Evolutionary conservation across 2,888 invertebrate species (phyloP).

Genomic region (Reticulitermes lucifugus): DNA sequence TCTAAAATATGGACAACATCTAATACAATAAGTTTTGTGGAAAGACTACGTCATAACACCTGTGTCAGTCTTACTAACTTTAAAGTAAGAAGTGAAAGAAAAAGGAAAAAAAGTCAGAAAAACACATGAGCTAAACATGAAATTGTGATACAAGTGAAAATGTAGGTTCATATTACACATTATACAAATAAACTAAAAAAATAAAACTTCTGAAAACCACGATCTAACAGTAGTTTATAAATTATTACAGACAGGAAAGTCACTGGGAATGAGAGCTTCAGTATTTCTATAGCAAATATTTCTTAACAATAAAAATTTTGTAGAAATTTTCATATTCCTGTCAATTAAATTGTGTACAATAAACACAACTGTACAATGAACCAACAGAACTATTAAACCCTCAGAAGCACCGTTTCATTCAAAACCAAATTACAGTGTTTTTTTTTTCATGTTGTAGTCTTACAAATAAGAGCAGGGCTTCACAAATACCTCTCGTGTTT

Average conservation of each 20-base stretch:
- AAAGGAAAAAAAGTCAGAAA: neutral
- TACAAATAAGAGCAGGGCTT: neutral
- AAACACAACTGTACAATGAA: too few species aligned
- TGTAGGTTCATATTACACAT: neutral
- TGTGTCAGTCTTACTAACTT: neutral
- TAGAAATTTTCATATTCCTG: neutral
- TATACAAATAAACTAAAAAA: neutral
- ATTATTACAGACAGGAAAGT: neutral
- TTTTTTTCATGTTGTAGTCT: neutral
- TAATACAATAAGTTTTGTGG: neutral
- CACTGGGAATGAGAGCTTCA: neutral
- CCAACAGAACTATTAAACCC: too few species aligned
- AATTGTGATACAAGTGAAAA: neutral
- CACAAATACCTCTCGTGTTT: neutral
- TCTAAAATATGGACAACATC: neutral
- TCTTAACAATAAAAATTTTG: neutral
- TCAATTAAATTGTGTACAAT: too few species aligned
- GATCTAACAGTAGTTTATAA: neutral
- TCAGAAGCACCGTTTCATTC: neutral
- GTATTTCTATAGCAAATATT: neutral
- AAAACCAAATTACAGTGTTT: neutral
- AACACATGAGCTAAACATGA: neutral
- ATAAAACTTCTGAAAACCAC: neutral
- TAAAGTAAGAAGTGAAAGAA: neutral
- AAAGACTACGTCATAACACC: too few species aligned